phyloP scores from a whole-genome alignment of 35 echinoderm and acorn worm genomes.

The Apostichopus californicus region DNA sequence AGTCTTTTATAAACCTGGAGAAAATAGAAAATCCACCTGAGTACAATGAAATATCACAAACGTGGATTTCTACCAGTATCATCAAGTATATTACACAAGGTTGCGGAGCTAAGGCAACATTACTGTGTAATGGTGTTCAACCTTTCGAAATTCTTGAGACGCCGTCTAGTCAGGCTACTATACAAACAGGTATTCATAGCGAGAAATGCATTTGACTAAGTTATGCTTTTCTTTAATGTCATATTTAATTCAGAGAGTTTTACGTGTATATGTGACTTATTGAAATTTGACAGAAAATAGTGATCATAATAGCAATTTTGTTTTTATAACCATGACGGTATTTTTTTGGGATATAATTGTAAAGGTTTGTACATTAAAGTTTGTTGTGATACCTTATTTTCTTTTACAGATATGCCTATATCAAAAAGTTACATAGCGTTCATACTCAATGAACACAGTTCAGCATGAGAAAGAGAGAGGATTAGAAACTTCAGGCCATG shows the following conservation, averaged over 20 bases:
- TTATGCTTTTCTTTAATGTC: not conserved
- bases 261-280: not conserved
- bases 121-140: not conserved
- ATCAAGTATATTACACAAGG: not conserved
- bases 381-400: too few relatives aligned
- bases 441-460: too few relatives aligned
- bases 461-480: too few relatives aligned
- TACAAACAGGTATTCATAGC: not conserved
- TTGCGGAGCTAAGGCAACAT: not conserved
- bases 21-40: not conserved
- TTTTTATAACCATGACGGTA: not conserved
- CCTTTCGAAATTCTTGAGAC: not conserved
- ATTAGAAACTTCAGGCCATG: too few relatives aligned
- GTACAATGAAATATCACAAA: not conserved
- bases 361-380: too few relatives aligned
- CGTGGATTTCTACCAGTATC: not conserved
- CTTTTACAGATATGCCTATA: too few relatives aligned
- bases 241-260: not conserved
- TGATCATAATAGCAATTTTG: not conserved
- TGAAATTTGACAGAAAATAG: not conserved
- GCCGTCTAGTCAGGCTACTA: not conserved
- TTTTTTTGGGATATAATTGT: too few relatives aligned
- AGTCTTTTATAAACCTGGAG: not conserved
- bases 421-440: too few relatives aligned
- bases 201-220: not conserved